phyloP scores from a whole-genome alignment of 2,113 vertebrate genomes.

The Zosterops pallidus region DNA sequence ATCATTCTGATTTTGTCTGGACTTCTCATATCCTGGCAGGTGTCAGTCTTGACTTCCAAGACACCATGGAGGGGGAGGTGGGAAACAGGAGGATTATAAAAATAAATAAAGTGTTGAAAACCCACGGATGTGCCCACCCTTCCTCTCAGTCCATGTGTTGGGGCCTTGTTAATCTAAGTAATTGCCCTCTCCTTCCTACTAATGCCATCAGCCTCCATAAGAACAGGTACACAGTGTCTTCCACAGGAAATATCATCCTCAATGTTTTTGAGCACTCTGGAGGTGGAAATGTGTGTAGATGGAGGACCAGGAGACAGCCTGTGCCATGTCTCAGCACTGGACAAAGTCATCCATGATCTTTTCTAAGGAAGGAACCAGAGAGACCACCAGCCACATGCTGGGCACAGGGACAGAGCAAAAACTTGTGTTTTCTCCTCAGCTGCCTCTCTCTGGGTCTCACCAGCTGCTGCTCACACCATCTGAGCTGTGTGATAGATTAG shows the following conservation, averaged over 20 bases:
- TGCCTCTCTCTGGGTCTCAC: neutral
- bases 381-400: neutral
- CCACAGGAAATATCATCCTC: neutral
- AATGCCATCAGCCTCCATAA: neutral
- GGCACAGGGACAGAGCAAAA: neutral
- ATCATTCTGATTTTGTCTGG: slow-evolving; percentile 67
- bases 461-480: neutral
- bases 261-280: neutral
- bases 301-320: neutral
- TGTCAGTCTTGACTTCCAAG: slow-evolving; percentile 65
- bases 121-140: neutral
- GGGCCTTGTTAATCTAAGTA: neutral
- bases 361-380: neutral
- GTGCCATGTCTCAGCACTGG: neutral
- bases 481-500: neutral
- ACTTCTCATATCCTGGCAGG: slow-evolving; percentile 71
- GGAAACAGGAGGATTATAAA: slow-evolving; percentile 29
- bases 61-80: neutral
- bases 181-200: neutral
- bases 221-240: neutral
- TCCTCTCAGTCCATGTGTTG: neutral
- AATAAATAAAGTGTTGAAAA: slow-evolving; percentile 32
- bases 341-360: neutral
- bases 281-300: neutral
- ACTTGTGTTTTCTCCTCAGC: neutral